Evolutionary conservation across 30 jellyfish, hydroid and myxozoan species (phyloP), one percentile per base, ranked within the genome.

Genomic region (Clytia hemisphaerica): DNA sequence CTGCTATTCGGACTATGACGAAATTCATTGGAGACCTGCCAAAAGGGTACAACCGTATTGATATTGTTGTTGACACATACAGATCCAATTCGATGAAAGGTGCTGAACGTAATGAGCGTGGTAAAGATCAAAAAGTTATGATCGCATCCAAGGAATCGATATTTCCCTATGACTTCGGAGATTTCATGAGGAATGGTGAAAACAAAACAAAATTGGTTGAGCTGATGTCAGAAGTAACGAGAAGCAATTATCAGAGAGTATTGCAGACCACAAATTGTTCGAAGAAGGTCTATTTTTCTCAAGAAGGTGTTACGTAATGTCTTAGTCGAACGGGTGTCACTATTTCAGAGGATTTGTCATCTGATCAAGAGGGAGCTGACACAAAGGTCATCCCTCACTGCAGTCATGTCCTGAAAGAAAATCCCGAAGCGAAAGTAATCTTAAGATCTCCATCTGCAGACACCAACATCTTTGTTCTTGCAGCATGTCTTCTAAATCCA

Each of bases 51-150:
- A 76, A 53, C 2, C 31, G 84, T 48, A 37, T 63, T 12, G 91
- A 66, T 67, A 76, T 76, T 12, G 84, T 76, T 14, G 84, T 85
- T 18, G 83, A 67, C 12, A 60, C 87, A 62, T 74, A 58, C 60
- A 59, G 53, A 31, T 12, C 58, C n/a, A 37, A 74, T 74, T 74
- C 72, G 29, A 42, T 60, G 9, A 67, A 74, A 75, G 44, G 42
- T 4, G 22, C 60, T 36, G 80, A 60, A 61, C 68, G 80, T 18
- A 42, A 0, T 36, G 31, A 32, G 45, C 87, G 60, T 61, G 80
- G 80, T 37, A 0, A 38, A 49, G 29, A 72, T 53, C 30, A 28
- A 25, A 66, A 76, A 35, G 91, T 76, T 26, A 28, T 66, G 35
- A 55, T 67, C 35, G 51, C 57, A 3, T 66, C 77, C 46, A 33